These are phyloP conservation scores for Lasioglossum marginatum DNA, from an alignment of 2,888 invertebrate genomes.

Conservation along the genomic window DNA sequence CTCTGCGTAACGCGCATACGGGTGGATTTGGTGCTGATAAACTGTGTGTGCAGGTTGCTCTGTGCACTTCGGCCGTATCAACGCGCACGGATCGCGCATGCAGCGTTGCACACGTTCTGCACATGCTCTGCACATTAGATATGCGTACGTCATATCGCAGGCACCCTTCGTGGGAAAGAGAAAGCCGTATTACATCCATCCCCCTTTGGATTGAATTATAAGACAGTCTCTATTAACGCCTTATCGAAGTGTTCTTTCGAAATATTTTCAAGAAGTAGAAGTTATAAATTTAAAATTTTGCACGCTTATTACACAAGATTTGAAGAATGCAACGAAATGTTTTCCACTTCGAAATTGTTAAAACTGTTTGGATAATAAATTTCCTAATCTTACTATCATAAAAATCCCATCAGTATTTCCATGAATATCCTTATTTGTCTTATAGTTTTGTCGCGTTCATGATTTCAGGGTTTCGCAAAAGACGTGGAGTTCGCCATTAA, in stretches of 20 bases:
- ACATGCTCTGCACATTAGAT: no score
- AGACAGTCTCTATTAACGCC: background rate
- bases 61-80: background rate
- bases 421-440: background rate
- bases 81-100: slow-evolving; percentile 8
- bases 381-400: no score
- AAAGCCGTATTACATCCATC: background rate
- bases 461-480: background rate
- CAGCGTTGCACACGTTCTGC: background rate
- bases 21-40: slow-evolving; percentile 11
- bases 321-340: background rate
- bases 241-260: no score
- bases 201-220: no score
- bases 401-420: background rate
- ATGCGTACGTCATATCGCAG: background rate
- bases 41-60: background rate
- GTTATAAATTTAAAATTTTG: background rate
- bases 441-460: background rate
- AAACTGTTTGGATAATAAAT: background rate
- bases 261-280: background rate
- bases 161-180: background rate
- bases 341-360: background rate
- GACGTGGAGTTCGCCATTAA: background rate
- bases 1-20: slow-evolving; percentile 55
- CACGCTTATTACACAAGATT: no score